These are phyloP conservation scores for Musca domestica DNA, from an alignment of 1,140 invertebrate species.

Conservation along the genomic window DNA sequence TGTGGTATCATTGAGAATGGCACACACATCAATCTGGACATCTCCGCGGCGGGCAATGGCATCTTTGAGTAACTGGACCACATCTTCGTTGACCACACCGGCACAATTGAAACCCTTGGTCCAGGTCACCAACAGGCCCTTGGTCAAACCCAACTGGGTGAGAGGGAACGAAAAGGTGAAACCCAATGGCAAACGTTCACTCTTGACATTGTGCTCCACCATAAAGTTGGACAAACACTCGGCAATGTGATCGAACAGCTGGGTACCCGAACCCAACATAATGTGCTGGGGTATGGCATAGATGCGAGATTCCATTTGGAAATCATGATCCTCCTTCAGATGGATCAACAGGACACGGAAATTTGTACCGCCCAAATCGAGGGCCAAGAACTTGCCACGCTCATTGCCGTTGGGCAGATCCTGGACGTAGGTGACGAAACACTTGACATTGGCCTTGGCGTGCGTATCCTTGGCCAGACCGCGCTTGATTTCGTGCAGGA, in stretches of 20 bases:
- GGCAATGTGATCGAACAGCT: constrained; percentile 98
- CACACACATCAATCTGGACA: constrained; percentile 92
- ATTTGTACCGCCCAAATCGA: constrained; percentile 98
- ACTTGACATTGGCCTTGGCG: constrained; percentile 76
- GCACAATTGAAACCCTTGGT: constrained; percentile 95
- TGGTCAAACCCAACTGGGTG: constrained; percentile 85
- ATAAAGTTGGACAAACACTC: constrained; percentile 94
- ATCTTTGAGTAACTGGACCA: constrained; percentile 83
- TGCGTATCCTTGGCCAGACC: constrained; percentile 83
- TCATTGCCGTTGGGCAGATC: constrained; percentile 96
- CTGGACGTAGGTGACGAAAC: constrained; percentile 93
- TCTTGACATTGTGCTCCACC: constrained; percentile 74
- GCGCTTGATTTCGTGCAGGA: constrained; percentile 75
- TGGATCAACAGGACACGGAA: constrained; percentile 95
- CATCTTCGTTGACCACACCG: constrained; percentile 89
- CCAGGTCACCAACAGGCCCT: constrained; percentile 89
- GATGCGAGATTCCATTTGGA: constrained; percentile 96
- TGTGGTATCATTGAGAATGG: constrained; percentile 98
- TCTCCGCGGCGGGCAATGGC: constrained; percentile 82
- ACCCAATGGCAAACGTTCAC: constrained; percentile 86
- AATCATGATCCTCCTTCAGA: constrained; percentile 75
- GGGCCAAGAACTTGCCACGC: constrained; percentile 91
- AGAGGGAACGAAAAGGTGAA: constrained; percentile 99
- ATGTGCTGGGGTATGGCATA: constrained; percentile 93
- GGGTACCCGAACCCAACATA: constrained; percentile 86